A percentile compares a stretch with the other conserved stretches of the same genome.
Evolutionary conservation across 2,888 invertebrate species (phyloP).

Genomic region (Polydrusus cervinus): DNA sequence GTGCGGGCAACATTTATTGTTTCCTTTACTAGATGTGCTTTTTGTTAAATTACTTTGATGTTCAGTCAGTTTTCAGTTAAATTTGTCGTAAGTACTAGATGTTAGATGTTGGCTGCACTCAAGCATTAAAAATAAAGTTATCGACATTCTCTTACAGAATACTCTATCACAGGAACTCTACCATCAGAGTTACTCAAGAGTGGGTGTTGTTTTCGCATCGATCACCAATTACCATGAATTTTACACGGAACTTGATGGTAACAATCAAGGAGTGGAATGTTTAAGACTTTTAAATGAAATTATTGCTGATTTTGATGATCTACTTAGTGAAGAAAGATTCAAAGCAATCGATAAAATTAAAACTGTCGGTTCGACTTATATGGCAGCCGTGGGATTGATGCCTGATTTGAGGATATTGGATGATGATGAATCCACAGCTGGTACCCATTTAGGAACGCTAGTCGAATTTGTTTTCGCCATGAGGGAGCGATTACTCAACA

Average conservation of each 20-base stretch:
- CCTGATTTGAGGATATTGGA: constrained; percentile 84
- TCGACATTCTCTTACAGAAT: constrained; percentile 71
- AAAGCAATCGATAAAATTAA: constrained; percentile 94
- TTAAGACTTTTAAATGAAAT: constrained; percentile 91
- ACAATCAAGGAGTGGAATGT: constrained; percentile 94
- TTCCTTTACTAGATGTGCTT: constrained; percentile 48
- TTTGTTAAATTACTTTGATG: constrained; percentile 34
- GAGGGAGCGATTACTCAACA: constrained; percentile 87
- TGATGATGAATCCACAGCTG: constrained; percentile 79
- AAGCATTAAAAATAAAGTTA: constrained; percentile 56
- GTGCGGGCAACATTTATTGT: constrained; percentile 63
- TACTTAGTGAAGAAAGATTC: constrained; percentile 89
- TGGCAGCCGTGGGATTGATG: constrained; percentile 93
- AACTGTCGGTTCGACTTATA: constrained; percentile 94
- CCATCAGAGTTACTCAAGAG: constrained; percentile 92
- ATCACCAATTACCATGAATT: constrained; percentile 96
- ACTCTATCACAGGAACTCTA: constrained; percentile 87
- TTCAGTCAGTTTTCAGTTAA: constrained; percentile 25
- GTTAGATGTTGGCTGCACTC: constrained; percentile 64
- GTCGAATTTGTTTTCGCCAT: constrained; percentile 93
- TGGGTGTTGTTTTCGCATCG: constrained; percentile 93
- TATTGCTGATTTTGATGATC: constrained; percentile 95
- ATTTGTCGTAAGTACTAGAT: constrained; percentile 31
- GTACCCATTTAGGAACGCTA: constrained; percentile 83
- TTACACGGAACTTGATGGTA: constrained; percentile 93